Evolutionary conservation across 2,797 vertebrate species (phyloP).

Genomic region (Acridotheres tristis): DNA sequence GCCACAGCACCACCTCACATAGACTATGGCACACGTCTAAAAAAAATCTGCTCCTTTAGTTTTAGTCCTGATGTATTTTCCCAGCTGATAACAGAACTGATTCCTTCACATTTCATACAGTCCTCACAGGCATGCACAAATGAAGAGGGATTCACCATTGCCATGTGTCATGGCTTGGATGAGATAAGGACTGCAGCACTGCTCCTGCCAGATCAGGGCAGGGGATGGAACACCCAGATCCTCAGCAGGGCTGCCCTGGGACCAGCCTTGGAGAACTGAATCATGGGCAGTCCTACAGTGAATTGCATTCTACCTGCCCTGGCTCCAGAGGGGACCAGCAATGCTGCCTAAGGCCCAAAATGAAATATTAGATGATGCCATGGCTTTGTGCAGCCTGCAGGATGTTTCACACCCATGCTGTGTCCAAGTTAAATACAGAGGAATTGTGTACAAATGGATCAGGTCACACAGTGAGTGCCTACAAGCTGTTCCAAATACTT

Average conservation of each 20-base stretch:
- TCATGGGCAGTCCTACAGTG: neutral
- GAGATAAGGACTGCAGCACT: neutral
- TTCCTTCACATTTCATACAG: neutral
- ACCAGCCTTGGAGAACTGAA: neutral
- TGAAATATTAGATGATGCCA: neutral
- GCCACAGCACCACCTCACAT: neutral
- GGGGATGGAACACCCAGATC: neutral
- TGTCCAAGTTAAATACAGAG: slow-evolving; percentile 20
- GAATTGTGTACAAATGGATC: neutral
- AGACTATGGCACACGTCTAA: rapidly evolving
- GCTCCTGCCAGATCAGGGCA: neutral
- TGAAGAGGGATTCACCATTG: neutral
- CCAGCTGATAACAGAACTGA: neutral
- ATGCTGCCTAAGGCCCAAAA: neutral
- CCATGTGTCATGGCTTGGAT: neutral
- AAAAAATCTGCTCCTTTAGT: neutral
- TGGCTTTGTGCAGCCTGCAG: neutral
- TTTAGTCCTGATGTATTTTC: neutral
- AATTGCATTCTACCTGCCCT: neutral
- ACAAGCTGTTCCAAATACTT: neutral
- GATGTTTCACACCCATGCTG: neutral
- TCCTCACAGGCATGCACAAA: neutral
- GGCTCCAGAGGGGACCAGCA: neutral
- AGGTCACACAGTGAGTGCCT: neutral
- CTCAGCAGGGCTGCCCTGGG: neutral